These are phyloP conservation scores for Tiliqua scincoides DNA, from an alignment of 2,113 vertebrate species.

Conservation along the genomic window DNA sequence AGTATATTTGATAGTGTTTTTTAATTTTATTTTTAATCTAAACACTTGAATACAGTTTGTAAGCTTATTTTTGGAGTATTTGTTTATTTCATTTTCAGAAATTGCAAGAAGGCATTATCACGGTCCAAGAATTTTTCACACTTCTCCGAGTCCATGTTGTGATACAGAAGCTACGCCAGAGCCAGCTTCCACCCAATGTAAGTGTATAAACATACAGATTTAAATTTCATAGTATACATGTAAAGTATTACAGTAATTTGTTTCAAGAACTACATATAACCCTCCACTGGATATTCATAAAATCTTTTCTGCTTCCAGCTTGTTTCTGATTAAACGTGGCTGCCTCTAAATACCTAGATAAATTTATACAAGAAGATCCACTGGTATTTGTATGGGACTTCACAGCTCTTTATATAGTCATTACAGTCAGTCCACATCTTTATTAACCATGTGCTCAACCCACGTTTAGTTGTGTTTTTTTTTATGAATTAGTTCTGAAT, in stretches of 20 bases:
- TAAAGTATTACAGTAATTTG: not conserved
- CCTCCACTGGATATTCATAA: not conserved
- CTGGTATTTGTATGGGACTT: not conserved
- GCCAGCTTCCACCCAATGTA: conserved; percentile 85
- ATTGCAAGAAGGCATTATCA: conserved; percentile 85
- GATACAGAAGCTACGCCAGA: conserved; percentile 90
- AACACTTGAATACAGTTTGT: not conserved
- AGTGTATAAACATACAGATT: conserved; percentile 19
- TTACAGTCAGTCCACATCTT: not conserved
- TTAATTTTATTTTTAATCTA: not conserved
- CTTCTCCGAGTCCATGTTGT: conserved; percentile 87
- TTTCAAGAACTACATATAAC: not conserved
- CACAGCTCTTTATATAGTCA: not conserved
- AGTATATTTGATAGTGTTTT: not conserved
- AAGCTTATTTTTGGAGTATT: not conserved
- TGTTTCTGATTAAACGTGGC: not conserved
- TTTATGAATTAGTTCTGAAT: not conserved
- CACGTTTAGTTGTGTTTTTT: not conserved
- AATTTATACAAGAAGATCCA: not conserved
- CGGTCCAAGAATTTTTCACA: conserved; percentile 88
- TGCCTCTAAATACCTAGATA: not conserved
- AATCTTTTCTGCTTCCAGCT: not conserved
- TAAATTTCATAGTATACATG: not conserved
- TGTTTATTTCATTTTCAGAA: conserved; percentile 75
- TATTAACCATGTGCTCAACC: not conserved